Conservation (phyloP, 53 echinoderm and acorn worm species). For the Echinometra lucunter region DNA sequence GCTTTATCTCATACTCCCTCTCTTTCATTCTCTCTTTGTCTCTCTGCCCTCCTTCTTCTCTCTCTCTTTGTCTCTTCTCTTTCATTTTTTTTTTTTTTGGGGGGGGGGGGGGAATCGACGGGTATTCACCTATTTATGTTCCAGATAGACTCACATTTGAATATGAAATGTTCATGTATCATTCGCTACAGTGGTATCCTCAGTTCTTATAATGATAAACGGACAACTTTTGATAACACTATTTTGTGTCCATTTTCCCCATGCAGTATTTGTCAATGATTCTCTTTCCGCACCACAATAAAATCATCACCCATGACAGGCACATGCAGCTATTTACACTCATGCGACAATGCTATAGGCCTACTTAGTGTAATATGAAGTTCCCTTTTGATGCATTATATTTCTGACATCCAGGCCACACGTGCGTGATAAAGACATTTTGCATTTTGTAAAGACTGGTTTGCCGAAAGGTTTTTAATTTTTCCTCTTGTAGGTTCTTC, state of each 20-base stretch:
- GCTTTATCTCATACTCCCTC: background rate
- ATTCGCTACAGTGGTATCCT: background rate
- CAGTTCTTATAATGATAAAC: background rate
- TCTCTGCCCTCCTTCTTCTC: background rate
- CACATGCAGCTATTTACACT: background rate
- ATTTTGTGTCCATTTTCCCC: background rate
- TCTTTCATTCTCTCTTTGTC: slow-evolving; percentile 13
- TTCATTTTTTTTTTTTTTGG: background rate
- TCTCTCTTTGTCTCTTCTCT: background rate
- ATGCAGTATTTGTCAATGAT: background rate
- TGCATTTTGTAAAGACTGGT: background rate
- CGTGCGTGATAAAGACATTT: background rate
- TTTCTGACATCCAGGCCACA: background rate
- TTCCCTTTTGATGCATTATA: background rate
- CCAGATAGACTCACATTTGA: background rate
- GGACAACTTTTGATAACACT: background rate
- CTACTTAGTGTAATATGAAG: background rate
- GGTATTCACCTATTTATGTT: background rate
- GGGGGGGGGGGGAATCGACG: background rate
- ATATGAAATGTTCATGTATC: background rate
- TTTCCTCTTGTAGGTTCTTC: background rate
- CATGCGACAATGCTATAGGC: background rate
- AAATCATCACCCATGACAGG: background rate
- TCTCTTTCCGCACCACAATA: background rate
- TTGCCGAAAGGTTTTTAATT: background rate